Base-by-base conservation (phyloP, 2,888 invertebrate species). In the Epistrophella euchroma region DNA sequence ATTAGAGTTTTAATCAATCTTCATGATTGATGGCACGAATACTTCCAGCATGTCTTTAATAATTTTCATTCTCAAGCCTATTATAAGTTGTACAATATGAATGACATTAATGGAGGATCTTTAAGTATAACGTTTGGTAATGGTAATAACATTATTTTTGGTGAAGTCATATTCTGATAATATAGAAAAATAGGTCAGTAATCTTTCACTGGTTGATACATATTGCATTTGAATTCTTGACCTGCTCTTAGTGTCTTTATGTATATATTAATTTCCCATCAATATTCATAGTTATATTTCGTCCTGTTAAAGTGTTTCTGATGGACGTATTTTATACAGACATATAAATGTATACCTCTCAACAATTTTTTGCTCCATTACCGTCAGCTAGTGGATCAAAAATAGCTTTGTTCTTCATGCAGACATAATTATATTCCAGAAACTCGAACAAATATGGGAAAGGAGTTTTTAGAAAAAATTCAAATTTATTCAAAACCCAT, bases 401-500 rank as follows among this genome's bases (percentile, higher is more conserved):
- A 56, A 17, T 17, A 4, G 10, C 56, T 35, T 32, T 56, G 32
- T 56, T 56, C 32, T 35, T 35, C 35, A 0, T 13, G 19, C 13
- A 58, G 35, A 35, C 35, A 37, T 35, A 32, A 13, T 28, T n/a
- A n/a, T 55, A 22, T 13, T 32, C 17, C 11, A 4, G n/a, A 17
- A 19, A 19, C 35, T 19, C 56, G 25, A 35, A 35, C 17, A 19
- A 19, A 37, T 58, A 19, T 35, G 40, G 22, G 37, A 37, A 37
- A 28, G 25, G 22, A 15, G 5, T 56, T 32, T 19, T 3, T 0
- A 22, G 15, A 40, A 37, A 60, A 40, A 40, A 37, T 37, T 40
- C 37, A 60, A 60, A 60, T 60, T 60, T 60, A 60, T 60, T 60
- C 60, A 60, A 60, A 60, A 58, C 60, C 60, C 60, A 47, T 47